Evolutionary conservation across 2,113 vertebrate genomes (phyloP), one percentile per base, ranked within the genome.

Genomic region (Hydrochoerus hydrochaeris): DNA sequence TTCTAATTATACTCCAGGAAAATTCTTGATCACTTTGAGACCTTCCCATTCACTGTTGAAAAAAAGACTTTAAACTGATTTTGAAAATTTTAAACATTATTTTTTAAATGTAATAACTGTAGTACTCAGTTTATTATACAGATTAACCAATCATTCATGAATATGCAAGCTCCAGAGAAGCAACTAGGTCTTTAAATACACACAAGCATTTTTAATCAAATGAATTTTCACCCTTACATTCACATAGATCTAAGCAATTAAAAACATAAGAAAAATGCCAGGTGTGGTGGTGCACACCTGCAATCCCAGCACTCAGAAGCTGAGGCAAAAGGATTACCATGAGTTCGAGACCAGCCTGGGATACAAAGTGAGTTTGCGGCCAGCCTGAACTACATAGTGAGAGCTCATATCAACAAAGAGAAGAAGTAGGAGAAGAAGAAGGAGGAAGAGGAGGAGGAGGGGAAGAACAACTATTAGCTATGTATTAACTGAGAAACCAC

Each of bases 111-210:
- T 98, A 99, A 99, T 99, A 99, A 99, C 99, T 99, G 99, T 99
- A 99, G 99, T 99, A 99, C 99, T 99, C 99, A 99, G 99, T 99
- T 99, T 99, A 99, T 99, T 99, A 99, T 99, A 99, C 99, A 99
- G 99, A 99, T 99, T 99, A 99, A 99, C 99, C 99, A 99, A 99
- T 99, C 99, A 99, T 99, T 99, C 98, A 99, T 98, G 97, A 99
- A 99, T 99, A 99, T 99, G 99, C 99, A 99, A 99, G 99, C 99
- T 99, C 99, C 99, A 99, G 98, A 98, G 98, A 99, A 99, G 99
- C 99, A 98, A 98, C 97, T 99, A 99, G 99, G 99, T 99, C 99
- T 99, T 99, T 99, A 99, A 99, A 99, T 99, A 99, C 99, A 99
- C 99, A 99, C 99, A 99, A 99, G 99, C 99, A 97, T 99, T 98